Evolutionary conservation across 2,797 vertebrate genomes (phyloP), one percentile per base, ranked within the genome.

Genomic region (Falco cherrug): DNA sequence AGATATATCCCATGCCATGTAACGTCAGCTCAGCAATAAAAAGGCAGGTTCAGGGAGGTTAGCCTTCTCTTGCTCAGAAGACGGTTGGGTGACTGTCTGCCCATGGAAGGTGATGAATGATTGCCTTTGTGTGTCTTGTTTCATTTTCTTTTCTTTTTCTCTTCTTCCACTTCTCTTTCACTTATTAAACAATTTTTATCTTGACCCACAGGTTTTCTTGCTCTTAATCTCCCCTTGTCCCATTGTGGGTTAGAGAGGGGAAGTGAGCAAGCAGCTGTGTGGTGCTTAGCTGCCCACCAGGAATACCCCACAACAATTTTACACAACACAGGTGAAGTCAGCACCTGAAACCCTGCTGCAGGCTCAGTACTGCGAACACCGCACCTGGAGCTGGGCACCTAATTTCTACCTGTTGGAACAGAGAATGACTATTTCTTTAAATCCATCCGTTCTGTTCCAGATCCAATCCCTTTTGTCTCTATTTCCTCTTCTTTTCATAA

Each of bases 241-340:
- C 43, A 7, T 9, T 24, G 11, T 4, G 2, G 10, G 14, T 25
- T 48, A 18, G 8, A 56, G 13, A 3, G 8, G 29, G 13, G 20
- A 39, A 16, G 8, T 0, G 2, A 22, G 7, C 22, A 24, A 69
- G 22, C 0, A 0, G 6, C 19, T 47, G 16, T 53, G 11, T 22
- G 16, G 18, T 65, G 7, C 17, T 64, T 29, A 48, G 31, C 22
- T 64, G 43, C n/a, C 48, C 48, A 45, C 29, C 1, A 2, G 9
- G 48, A 13, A 31, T 26, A 79, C 68, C 4, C 9, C 45, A 37
- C 31, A 69, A 21, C 8, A 37, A 6, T 81, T 76, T 22, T 70
- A 59, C 25, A 54, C 47, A 80, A 25, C 29, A 24, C 8, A 12
- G 14, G 13, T 37, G 45, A 71, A 80, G 59, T 19, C 29, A 47